phyloP scores from a whole-genome alignment of 2,113 vertebrate genomes.

The Phrynocephalus versicolor region DNA sequence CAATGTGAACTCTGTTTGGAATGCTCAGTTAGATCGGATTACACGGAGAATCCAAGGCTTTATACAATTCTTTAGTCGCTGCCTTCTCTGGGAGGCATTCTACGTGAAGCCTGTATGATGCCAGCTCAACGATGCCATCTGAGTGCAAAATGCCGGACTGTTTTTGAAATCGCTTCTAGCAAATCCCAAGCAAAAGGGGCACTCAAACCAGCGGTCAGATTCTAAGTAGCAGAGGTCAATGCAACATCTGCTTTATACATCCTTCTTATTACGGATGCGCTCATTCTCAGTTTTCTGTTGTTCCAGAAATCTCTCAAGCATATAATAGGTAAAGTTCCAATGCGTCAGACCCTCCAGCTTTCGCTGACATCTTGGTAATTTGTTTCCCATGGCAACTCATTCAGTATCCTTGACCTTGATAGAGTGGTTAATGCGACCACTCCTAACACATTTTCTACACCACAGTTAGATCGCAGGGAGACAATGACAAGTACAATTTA shows the following conservation, averaged over 20 bases:
- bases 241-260: conserved; percentile 64
- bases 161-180: conserved; percentile 45
- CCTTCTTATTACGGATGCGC: conserved; percentile 50
- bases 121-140: not conserved
- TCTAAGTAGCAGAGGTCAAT: conserved; percentile 48
- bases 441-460: conserved; percentile 32
- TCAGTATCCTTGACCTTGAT: conserved; percentile 63
- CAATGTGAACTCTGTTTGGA: too few species aligned
- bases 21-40: not conserved
- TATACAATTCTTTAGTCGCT: not conserved
- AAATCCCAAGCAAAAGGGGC: conserved; percentile 40
- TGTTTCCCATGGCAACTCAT: conserved; percentile 71
- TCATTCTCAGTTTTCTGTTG: conserved; percentile 59
- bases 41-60: not conserved
- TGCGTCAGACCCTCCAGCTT: conserved; percentile 63
- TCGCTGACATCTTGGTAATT: conserved; percentile 67
- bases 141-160: not conserved
- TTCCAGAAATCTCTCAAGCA: conserved; percentile 67
- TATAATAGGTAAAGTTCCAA: conserved; percentile 69
- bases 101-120: not conserved
- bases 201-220: not conserved
- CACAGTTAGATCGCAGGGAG: accelerated
- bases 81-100: too few species aligned
- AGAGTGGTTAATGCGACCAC: conserved; percentile 53
- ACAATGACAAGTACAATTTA: conserved; percentile 21